phyloP scores from a whole-genome alignment of 2,797 vertebrate species.

The Tragelaphus eurycerus region DNA sequence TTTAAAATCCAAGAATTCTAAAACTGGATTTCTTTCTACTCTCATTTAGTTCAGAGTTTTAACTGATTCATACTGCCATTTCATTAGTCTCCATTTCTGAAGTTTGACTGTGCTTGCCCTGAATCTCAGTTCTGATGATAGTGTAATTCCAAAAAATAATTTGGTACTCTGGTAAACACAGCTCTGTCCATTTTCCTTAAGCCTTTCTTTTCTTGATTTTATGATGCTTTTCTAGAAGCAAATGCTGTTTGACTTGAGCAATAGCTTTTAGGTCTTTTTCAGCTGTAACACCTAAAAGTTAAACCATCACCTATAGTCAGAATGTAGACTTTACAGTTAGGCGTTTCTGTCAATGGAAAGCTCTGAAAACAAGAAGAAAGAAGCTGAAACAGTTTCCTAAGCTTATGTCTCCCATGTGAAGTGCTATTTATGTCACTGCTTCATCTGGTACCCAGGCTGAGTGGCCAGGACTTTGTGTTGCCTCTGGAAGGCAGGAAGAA shows the following conservation, averaged over 20 bases:
- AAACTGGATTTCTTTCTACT: not conserved
- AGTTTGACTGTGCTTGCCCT: not conserved
- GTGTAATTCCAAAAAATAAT: not conserved
- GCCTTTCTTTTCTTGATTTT: not conserved
- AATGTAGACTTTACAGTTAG: not conserved
- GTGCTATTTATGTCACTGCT: not conserved
- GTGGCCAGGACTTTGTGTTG: not conserved
- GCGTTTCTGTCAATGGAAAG: not conserved
- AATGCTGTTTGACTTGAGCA: not conserved
- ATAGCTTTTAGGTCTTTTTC: not conserved
- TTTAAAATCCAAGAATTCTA: not conserved
- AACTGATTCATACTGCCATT: not conserved
- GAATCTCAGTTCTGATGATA: not conserved
- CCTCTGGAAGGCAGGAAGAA: rapidly evolving
- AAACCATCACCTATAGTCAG: not conserved
- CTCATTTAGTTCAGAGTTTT: not conserved
- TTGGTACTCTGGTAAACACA: not conserved
- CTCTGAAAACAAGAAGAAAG: not conserved
- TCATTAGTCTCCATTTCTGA: not conserved
- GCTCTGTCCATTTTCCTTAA: not conserved
- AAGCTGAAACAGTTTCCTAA: not conserved
- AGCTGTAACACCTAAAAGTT: not conserved
- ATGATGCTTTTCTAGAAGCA: not conserved
- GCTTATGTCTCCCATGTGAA: not conserved
- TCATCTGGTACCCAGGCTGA: not conserved